A percentile compares a stretch with the other conserved stretches of the same genome.
Evolutionary conservation across 2,888 invertebrate genomes (phyloP).

Genomic region (Rhagonycha lutea): DNA sequence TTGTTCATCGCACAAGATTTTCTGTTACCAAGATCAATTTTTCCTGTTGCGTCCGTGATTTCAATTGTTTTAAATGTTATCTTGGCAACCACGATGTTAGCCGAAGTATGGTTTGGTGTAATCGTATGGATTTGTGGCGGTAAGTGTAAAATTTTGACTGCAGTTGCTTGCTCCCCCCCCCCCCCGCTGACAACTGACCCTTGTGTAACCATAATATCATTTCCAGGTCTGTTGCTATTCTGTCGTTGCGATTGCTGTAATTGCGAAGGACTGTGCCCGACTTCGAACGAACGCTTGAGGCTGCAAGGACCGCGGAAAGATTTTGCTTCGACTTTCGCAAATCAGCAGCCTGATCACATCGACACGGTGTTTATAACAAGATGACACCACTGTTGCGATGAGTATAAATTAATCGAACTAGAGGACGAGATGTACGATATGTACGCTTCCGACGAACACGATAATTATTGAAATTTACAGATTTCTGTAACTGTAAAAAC

Average conservation of each 20-base stretch:
- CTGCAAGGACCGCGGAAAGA: constrained; percentile 53
- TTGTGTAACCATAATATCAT: neutral
- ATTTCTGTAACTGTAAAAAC: neutral
- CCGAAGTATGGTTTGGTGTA: constrained; percentile 66
- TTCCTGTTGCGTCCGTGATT: constrained; percentile 55
- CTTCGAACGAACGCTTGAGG: constrained; percentile 50
- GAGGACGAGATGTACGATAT: constrained; percentile 39
- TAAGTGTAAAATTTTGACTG: constrained; percentile 41
- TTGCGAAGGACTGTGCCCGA: constrained; percentile 44
- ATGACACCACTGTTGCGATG: constrained; percentile 54
- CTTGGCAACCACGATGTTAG: constrained; percentile 61
- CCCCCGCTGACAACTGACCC: no score
- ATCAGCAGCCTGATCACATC: constrained; percentile 54
- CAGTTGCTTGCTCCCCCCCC: neutral
- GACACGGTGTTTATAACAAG: constrained; percentile 66
- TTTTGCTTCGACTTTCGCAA: constrained; percentile 34
- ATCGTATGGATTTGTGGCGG: constrained; percentile 65
- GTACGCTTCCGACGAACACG: constrained; percentile 16
- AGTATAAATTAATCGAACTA: constrained; percentile 42
- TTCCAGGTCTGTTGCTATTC: constrained; percentile 49
- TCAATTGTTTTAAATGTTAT: constrained; percentile 57
- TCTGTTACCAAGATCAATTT: constrained; percentile 43
- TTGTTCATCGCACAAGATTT: constrained; percentile 42
- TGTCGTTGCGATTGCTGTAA: constrained; percentile 52
- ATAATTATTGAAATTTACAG: neutral